Percentiles rank a stretch among this genome's conserved stretches.
phyloP scores from a whole-genome alignment of 2,797 vertebrate species.

The Hemibagrus guttatus region DNA sequence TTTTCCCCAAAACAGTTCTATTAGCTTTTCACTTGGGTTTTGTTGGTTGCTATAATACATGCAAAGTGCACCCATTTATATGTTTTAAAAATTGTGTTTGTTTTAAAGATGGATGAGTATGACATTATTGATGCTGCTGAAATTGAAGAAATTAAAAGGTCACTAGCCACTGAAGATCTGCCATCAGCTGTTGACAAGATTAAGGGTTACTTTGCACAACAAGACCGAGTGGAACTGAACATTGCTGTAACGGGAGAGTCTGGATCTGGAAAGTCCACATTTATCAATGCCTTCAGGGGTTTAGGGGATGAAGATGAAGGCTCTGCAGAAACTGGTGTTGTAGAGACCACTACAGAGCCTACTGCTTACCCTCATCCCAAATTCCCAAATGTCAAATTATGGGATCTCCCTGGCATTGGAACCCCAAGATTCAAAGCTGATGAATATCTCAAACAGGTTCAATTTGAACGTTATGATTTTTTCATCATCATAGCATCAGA shows the following conservation, averaged over 20 bases:
- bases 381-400: constrained; percentile 68
- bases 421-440: constrained; percentile 67
- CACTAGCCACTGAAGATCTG: constrained; percentile 43
- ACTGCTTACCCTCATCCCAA: constrained; percentile 65
- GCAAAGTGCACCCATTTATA: not conserved
- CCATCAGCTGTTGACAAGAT: constrained; percentile 44
- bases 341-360: constrained; percentile 52
- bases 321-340: constrained; percentile 51
- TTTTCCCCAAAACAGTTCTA: too few species aligned
- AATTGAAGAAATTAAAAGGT: constrained; percentile 38
- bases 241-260: constrained; percentile 59
- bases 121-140: not conserved
- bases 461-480: constrained; percentile 72
- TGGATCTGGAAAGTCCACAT: constrained; percentile 61
- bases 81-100: not conserved
- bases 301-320: constrained; percentile 52
- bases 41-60: not conserved
- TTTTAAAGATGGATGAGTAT: constrained; percentile 8
- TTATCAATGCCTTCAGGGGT: constrained; percentile 59
- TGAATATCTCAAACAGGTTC: constrained; percentile 69
- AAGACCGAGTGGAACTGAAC: constrained; percentile 54
- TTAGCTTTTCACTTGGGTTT: not conserved
- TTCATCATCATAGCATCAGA: constrained; percentile 67
- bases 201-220: constrained; percentile 46
- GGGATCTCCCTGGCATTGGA: constrained; percentile 78